A percentile compares a stretch with the other conserved stretches of the same genome.
Conservation (phyloP, 2,113 vertebrate genomes). For the Seriola aureovittata region DNA sequence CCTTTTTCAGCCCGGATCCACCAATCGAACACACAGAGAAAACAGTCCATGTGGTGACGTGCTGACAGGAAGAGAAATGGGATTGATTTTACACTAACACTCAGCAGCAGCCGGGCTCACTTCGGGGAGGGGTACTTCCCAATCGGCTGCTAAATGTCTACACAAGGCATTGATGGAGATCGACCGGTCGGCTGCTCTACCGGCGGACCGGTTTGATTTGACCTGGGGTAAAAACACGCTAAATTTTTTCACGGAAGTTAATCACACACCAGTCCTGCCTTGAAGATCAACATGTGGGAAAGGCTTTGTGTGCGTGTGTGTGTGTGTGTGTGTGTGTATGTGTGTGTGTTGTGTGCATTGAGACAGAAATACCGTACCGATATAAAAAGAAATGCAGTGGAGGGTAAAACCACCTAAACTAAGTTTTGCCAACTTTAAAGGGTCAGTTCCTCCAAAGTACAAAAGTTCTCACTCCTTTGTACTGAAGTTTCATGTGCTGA, state of each 20-base stretch:
- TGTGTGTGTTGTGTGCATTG: neutral
- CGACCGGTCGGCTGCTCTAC: neutral
- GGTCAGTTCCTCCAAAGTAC: neutral
- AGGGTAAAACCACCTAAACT: neutral
- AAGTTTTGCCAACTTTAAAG: neutral
- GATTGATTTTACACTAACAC: constrained; percentile 39
- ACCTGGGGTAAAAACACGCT: neutral
- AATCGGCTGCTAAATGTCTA: neutral
- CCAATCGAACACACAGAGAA: constrained; percentile 20
- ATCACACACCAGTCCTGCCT: neutral
- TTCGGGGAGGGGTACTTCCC: constrained; percentile 12
- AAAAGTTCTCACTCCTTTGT: neutral
- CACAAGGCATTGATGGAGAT: neutral
- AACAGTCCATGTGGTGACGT: neutral
- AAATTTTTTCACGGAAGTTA: neutral
- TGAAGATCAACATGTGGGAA: neutral
- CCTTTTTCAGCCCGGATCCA: constrained; percentile 6
- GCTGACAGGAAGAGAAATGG: constrained; percentile 52
- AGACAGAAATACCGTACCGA: neutral
- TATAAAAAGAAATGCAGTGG: neutral
- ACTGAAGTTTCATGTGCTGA: neutral
- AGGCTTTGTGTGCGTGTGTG: neutral
- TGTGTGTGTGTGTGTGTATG: neutral
- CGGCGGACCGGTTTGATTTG: neutral
- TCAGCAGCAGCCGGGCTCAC: constrained; percentile 36